Percentiles rank a stretch among this genome's conserved stretches.
Evolutionary conservation across 2,113 vertebrate species (phyloP).

Genomic region (Merops nubicus): DNA sequence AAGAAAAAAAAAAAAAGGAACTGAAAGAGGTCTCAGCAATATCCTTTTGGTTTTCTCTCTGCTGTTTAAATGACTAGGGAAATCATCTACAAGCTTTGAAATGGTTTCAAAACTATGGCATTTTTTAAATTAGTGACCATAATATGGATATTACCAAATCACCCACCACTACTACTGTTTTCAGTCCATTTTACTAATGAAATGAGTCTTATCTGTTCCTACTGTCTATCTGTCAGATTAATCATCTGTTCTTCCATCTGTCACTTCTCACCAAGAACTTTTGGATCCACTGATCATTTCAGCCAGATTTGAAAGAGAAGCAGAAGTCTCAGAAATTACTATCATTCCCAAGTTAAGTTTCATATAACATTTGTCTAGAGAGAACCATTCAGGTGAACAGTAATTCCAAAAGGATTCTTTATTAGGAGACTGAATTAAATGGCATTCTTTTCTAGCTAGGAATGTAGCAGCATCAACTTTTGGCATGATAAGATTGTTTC

Average conservation of each 20-base stretch:
- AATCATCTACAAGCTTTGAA: neutral
- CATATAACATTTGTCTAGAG: neutral
- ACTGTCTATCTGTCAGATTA: conserved; percentile 13
- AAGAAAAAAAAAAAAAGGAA: neutral
- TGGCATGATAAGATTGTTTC: neutral
- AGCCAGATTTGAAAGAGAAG: neutral
- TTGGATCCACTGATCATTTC: neutral
- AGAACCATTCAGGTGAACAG: neutral
- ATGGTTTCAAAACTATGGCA: neutral
- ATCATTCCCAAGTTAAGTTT: neutral
- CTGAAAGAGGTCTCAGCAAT: neutral
- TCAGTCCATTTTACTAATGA: conserved; percentile 26
- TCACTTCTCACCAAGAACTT: conserved; percentile 10
- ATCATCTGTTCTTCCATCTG: conserved; percentile 39
- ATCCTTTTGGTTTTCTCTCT: neutral
- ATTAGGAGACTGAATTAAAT: neutral
- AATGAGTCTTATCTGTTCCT: conserved; percentile 5
- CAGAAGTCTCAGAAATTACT: neutral
- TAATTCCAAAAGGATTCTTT: neutral
- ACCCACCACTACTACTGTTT: neutral
- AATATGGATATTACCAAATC: neutral
- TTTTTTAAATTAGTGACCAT: neutral
- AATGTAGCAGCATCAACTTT: neutral
- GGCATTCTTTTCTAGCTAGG: neutral
- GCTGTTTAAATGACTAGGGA: neutral